Evolutionary conservation across 2,113 vertebrate species (phyloP).

Genomic region (Alosa alosa): DNA sequence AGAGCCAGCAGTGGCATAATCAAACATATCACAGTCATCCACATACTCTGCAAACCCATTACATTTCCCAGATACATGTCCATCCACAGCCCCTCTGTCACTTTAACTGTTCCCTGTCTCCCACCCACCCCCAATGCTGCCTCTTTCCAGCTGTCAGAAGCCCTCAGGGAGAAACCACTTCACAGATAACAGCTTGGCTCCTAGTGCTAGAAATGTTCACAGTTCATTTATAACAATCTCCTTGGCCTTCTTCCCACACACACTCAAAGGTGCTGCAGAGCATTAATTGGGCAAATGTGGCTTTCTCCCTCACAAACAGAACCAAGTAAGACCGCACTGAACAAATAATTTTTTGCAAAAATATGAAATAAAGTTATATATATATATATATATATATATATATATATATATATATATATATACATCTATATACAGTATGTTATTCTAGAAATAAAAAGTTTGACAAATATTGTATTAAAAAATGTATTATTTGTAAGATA

Average conservation of each 20-base stretch:
- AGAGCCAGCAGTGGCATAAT: neutral
- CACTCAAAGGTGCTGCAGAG: neutral
- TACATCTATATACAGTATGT: too few species aligned
- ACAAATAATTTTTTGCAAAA: neutral
- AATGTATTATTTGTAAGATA: neutral
- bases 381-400: too few species aligned
- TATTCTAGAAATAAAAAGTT: too few species aligned
- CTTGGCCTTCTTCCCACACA: neutral
- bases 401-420: too few species aligned
- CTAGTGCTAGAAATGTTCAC: neutral
- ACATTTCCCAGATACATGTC: neutral
- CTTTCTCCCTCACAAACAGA: conserved; percentile 1
- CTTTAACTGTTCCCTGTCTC: neutral
- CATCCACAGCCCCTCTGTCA: neutral
- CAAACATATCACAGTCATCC: neutral
- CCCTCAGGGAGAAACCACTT: conserved; percentile 8
- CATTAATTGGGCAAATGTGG: neutral
- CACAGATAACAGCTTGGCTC: neutral
- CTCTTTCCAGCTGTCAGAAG: neutral
- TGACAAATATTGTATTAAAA: too few species aligned
- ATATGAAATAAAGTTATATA: neutral
- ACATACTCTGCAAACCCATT: too few species aligned
- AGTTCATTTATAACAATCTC: conserved; percentile 5
- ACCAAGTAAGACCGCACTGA: neutral
- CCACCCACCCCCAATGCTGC: neutral